A percentile compares a stretch with the other conserved stretches of the same genome.
Conservation (phyloP, 2,797 vertebrate genomes). For the Australoheros facetus region DNA sequence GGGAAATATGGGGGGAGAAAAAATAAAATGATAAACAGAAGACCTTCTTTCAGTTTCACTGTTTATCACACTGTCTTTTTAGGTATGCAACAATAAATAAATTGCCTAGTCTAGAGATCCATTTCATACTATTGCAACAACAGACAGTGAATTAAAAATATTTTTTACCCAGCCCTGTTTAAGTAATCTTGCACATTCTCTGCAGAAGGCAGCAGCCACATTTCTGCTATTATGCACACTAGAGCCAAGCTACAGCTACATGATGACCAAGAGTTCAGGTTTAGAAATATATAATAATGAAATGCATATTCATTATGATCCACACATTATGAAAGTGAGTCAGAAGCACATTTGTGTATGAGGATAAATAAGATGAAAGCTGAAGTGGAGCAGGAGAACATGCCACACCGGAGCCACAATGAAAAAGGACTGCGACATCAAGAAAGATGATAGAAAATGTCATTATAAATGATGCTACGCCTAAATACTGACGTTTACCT, state of each 20-base stretch:
- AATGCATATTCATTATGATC: conserved; percentile 27
- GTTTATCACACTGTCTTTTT: conserved; percentile 43
- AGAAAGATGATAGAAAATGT: conserved; percentile 7
- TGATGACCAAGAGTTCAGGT: conserved; percentile 51
- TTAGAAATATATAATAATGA: conserved; percentile 35
- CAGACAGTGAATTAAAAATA: conserved; percentile 7
- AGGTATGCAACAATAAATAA: conserved; percentile 29
- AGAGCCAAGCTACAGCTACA: conserved; percentile 40
- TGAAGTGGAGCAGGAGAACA: neutral
- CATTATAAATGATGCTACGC: neutral
- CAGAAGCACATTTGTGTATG: conserved; percentile 41
- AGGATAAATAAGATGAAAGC: conserved; percentile 12
- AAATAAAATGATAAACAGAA: conserved; percentile 9
- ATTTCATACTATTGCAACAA: conserved; percentile 16
- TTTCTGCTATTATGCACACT: conserved; percentile 49
- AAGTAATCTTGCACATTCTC: conserved; percentile 35
- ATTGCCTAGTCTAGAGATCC: conserved; percentile 17
- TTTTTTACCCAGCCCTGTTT: conserved; percentile 34
- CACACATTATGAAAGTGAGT: conserved; percentile 30
- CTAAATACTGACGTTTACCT: conserved; percentile 36
- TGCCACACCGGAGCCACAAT: neutral
- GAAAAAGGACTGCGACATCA: conserved; percentile 16
- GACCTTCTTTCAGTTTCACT: neutral
- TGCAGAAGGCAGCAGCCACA: conserved; percentile 39
- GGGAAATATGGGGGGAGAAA: conserved; percentile 4